These are phyloP conservation scores for Galago senegalensis DNA, from an alignment of 2,797 vertebrate genomes.

Conservation along the genomic window DNA sequence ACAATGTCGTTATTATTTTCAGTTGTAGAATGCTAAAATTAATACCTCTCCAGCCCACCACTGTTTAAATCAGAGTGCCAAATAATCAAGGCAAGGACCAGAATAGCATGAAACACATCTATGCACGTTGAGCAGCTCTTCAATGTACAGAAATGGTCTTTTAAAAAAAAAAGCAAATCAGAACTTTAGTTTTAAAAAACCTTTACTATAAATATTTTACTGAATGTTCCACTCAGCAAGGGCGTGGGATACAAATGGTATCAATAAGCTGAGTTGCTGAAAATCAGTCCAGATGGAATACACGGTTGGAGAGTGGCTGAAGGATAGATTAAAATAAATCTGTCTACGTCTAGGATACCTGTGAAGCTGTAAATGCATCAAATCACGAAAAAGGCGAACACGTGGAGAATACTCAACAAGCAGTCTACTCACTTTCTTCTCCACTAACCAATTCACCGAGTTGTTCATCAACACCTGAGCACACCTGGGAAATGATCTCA, in stretches of 20 bases:
- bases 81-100: conserved; percentile 20
- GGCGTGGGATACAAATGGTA: not conserved
- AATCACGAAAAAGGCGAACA: not conserved
- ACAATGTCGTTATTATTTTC: not conserved
- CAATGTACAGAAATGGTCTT: not conserved
- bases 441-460: conserved; percentile 94
- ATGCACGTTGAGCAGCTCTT: not conserved
- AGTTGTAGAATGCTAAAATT: conserved; percentile 32
- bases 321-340: not conserved
- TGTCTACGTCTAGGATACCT: not conserved
- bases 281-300: not conserved
- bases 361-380: not conserved
- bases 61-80: not conserved
- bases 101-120: not conserved
- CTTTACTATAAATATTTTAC: conserved; percentile 10
- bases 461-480: conserved; percentile 95
- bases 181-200: not conserved
- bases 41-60: not conserved
- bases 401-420: not conserved
- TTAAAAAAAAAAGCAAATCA: not conserved
- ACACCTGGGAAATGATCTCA: conserved; percentile 93
- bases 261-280: not conserved
- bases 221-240: not conserved
- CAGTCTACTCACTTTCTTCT: conserved; percentile 93
- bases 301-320: not conserved